Evolutionary conservation across 1,140 invertebrate species (phyloP).

Genomic region (Lerema accius): DNA sequence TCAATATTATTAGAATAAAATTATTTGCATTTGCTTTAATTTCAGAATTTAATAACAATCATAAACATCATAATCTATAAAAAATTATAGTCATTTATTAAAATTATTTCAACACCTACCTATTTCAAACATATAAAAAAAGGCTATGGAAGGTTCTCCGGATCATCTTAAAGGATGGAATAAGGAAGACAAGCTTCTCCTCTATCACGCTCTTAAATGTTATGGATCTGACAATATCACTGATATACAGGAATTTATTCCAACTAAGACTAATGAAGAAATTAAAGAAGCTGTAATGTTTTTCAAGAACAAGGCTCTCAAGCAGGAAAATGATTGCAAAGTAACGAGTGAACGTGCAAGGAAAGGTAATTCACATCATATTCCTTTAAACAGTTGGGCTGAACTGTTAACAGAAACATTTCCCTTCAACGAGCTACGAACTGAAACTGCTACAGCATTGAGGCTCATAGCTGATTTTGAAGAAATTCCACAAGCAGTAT

Average conservation of each 20-base stretch:
- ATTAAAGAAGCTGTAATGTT: slow-evolving; percentile 50
- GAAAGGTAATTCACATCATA: slow-evolving; percentile 21
- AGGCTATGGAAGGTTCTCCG: slow-evolving; percentile 17
- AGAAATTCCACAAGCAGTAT: slow-evolving; percentile 48
- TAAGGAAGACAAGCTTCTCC: slow-evolving; percentile 59
- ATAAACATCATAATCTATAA: no score
- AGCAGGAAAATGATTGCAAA: slow-evolving; percentile 15
- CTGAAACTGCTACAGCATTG: slow-evolving; percentile 61
- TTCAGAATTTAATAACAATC: no score
- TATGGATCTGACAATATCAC: slow-evolving; percentile 46
- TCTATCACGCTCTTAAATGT: slow-evolving; percentile 54
- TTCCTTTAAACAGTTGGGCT: slow-evolving; percentile 61
- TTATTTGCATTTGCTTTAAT: no score
- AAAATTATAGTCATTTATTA: no score
- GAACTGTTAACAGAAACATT: slow-evolving; percentile 55
- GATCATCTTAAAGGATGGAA: slow-evolving; percentile 47
- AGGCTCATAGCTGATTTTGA: slow-evolving; percentile 70
- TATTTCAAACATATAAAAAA: no score
- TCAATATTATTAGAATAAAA: no score
- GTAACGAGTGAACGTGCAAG: slow-evolving; percentile 36
- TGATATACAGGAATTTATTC: slow-evolving; percentile 42
- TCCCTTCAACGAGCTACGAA: slow-evolving; percentile 55
- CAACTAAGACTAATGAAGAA: slow-evolving; percentile 50
- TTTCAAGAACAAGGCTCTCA: slow-evolving; percentile 52
- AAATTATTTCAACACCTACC: no score